These are phyloP conservation scores for Cinara cedri DNA, from an alignment of 2,888 invertebrate species.

Conservation along the genomic window DNA sequence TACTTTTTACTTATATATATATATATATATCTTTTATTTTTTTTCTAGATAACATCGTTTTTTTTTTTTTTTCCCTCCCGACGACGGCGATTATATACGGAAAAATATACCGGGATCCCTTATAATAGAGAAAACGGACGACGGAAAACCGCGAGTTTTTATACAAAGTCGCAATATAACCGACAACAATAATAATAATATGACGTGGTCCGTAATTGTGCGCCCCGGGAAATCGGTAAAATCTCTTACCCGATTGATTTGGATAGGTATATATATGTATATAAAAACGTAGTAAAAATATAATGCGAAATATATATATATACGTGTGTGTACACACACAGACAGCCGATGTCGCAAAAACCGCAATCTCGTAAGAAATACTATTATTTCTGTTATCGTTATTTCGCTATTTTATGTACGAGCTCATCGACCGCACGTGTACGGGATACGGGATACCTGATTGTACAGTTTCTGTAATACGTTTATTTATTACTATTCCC, in stretches of 20 bases:
- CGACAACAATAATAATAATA: slow-evolving; percentile 12
- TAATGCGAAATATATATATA: background rate
- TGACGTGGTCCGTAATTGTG: slow-evolving; percentile 32
- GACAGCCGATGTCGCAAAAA: background rate
- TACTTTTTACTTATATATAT: slow-evolving; percentile 29
- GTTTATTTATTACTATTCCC: no score
- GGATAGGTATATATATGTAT: background rate
- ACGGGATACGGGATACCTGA: no score
- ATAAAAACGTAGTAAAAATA: background rate
- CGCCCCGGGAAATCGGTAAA: slow-evolving; percentile 28
- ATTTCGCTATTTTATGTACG: no score
- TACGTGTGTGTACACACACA: background rate
- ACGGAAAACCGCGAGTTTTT: slow-evolving; percentile 34
- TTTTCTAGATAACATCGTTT: slow-evolving; percentile 44
- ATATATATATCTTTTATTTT: slow-evolving; percentile 9
- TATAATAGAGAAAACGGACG: background rate
- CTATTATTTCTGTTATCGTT: no score
- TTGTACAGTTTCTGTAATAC: no score
- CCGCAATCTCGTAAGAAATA: slow-evolving; percentile 1
- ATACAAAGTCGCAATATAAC: slow-evolving; percentile 44
- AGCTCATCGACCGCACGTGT: no score
- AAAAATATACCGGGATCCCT: slow-evolving; percentile 13
- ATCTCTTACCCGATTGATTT: background rate
- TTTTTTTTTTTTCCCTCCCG: background rate
- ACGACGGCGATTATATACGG: slow-evolving; percentile 26